Percentiles rank a stretch among this genome's conserved stretches.
Evolutionary conservation across 1,140 invertebrate species (phyloP).

Genomic region (Ctenoplectra terminalis): DNA sequence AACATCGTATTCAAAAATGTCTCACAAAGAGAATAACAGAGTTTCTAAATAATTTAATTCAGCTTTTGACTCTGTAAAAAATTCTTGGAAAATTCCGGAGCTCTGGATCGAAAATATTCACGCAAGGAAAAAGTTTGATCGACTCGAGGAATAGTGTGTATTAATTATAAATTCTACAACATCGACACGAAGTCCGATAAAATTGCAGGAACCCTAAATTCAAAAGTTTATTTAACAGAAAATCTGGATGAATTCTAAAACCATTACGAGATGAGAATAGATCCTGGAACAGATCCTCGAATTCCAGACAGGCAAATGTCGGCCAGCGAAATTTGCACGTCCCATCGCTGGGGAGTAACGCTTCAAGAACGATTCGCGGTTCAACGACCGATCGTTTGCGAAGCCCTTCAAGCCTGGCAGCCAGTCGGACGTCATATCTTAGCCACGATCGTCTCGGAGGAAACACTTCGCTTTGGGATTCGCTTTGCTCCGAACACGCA

Average conservation of each 20-base stretch:
- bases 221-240: no score
- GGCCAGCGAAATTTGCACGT: conserved; percentile 16
- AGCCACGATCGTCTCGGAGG: conserved; percentile 38
- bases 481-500: not conserved
- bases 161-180: no score
- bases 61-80: no score
- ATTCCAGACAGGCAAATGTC: conserved; percentile 17
- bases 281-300: not conserved
- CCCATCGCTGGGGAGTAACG: not conserved
- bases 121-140: no score
- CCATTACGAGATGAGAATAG: not conserved
- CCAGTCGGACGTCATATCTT: conserved; percentile 44
- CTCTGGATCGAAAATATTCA: no score
- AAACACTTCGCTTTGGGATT: conserved; percentile 39
- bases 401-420: conserved; percentile 51
- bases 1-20: no score
- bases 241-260: not conserved
- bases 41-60: no score
- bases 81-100: no score
- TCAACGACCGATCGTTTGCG: conserved; percentile 54
- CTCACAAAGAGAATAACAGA: no score
- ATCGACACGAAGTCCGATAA: no score
- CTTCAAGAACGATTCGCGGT: conserved; percentile 39
- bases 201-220: no score
- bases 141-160: no score